phyloP scores from a whole-genome alignment of 1,140 invertebrate genomes.

The Drepana arcuata region DNA sequence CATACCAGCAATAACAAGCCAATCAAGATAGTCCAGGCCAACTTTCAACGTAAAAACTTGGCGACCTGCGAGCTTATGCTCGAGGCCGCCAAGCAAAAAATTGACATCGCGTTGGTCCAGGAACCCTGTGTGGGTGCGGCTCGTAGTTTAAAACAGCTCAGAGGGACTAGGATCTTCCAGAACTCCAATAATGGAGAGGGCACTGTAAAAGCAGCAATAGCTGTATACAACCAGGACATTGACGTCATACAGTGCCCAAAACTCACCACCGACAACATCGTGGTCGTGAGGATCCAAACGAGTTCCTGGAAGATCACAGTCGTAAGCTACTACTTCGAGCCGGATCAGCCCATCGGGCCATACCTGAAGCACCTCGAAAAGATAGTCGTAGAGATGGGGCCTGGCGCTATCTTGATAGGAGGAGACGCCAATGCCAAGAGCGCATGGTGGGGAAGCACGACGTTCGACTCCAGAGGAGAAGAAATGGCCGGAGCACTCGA shows the following conservation, averaged over 20 bases:
- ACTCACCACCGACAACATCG: no score
- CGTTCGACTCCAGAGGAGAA: slow-evolving; percentile 6
- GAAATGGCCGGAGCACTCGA: slow-evolving; percentile 1
- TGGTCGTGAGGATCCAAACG: slow-evolving; percentile 1
- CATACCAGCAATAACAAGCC: neutral
- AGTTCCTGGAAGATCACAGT: slow-evolving; percentile 2
- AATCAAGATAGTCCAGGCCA: neutral
- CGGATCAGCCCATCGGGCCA: slow-evolving; percentile 3
- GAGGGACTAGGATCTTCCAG: slow-evolving; percentile 4
- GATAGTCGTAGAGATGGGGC: neutral
- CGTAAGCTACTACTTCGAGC: no score
- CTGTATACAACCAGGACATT: slow-evolving; percentile 3
- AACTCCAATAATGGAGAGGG: neutral
- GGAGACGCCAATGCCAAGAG: slow-evolving; percentile 20
- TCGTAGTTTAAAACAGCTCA: neutral
- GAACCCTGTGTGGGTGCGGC: slow-evolving; percentile 4
- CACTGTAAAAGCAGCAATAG: slow-evolving; percentile 9
- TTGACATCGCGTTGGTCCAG: slow-evolving; percentile 4
- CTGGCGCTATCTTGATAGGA: slow-evolving; percentile 6
- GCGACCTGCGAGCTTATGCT: slow-evolving; percentile 2
- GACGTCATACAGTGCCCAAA: slow-evolving; percentile 1
- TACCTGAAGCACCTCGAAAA: slow-evolving; percentile 6
- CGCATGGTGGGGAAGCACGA: slow-evolving; percentile 15
- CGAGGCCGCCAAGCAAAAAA: neutral
- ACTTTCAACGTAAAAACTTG: slow-evolving; percentile 1